phyloP scores from a whole-genome alignment of 2,888 invertebrate species.

The Drosophila diplacantha region DNA sequence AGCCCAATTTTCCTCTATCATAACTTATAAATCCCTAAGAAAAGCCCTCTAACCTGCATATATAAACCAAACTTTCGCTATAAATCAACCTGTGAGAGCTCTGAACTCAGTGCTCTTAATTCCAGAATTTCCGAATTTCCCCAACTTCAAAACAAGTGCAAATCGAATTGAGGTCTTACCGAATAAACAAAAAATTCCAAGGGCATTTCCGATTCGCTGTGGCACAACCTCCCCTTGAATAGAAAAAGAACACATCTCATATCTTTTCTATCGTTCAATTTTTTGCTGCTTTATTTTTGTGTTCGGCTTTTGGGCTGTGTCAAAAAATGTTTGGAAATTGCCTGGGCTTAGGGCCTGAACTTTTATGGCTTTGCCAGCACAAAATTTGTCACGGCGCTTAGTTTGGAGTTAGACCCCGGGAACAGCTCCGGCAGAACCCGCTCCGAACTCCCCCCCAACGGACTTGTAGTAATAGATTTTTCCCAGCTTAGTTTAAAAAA shows the following conservation, averaged over 20 bases:
- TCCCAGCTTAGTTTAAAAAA: constrained; percentile 51
- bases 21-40: too few species aligned
- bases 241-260: neutral
- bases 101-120: neutral
- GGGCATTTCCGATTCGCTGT: constrained; percentile 21
- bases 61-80: neutral
- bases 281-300: constrained; percentile 6
- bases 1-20: too few species aligned
- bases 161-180: neutral
- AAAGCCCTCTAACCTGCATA: neutral
- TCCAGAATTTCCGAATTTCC: neutral
- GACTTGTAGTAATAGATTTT: constrained; percentile 53
- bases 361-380: constrained; percentile 64
- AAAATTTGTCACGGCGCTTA: constrained; percentile 66
- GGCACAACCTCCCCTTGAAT: neutral
- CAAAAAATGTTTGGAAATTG: constrained; percentile 32
- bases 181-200: constrained; percentile 1
- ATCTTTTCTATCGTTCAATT: constrained; percentile 10
- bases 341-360: constrained; percentile 31
- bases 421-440: neutral
- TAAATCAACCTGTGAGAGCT: constrained; percentile 5
- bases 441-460: too few species aligned
- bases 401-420: constrained; percentile 15
- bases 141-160: neutral
- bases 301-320: constrained; percentile 10